These are phyloP conservation scores for Siniperca obscura DNA, from an alignment of 2,797 vertebrate genomes.

Conservation along the genomic window DNA sequence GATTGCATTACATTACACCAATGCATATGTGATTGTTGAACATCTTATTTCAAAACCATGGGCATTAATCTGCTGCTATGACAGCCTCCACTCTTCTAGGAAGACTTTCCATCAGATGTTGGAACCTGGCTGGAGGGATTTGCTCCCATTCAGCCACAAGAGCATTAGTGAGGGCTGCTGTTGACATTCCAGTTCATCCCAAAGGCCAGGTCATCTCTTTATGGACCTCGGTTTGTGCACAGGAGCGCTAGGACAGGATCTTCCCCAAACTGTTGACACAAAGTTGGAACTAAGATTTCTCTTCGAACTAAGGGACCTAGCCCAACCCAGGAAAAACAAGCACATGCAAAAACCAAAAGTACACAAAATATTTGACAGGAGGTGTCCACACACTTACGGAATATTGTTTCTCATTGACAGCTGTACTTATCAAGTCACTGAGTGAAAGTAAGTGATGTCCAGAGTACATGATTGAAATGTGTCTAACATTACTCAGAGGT, in stretches of 20 bases:
- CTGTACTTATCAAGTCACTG: slow-evolving; percentile 13
- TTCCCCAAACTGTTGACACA: background rate
- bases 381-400: background rate
- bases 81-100: background rate
- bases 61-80: background rate
- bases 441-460: slow-evolving; percentile 30
- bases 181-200: no score
- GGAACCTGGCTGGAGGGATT: background rate
- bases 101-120: background rate
- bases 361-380: background rate
- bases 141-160: background rate
- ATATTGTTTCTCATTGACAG: slow-evolving; percentile 28
- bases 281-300: background rate
- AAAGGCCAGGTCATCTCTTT: background rate
- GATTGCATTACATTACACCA: background rate
- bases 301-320: background rate
- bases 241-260: background rate
- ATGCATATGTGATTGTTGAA: background rate
- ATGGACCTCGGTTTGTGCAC: background rate
- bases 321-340: background rate
- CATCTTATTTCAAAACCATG: background rate
- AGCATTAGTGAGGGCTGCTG: background rate
- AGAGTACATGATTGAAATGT: slow-evolving; percentile 59
- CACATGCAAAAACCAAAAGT: background rate
- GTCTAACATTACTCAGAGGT: slow-evolving; percentile 47